Evolutionary conservation across 2,888 invertebrate species (phyloP), one percentile per base, ranked within the genome.

Genomic region (Chrysina gloriosa): DNA sequence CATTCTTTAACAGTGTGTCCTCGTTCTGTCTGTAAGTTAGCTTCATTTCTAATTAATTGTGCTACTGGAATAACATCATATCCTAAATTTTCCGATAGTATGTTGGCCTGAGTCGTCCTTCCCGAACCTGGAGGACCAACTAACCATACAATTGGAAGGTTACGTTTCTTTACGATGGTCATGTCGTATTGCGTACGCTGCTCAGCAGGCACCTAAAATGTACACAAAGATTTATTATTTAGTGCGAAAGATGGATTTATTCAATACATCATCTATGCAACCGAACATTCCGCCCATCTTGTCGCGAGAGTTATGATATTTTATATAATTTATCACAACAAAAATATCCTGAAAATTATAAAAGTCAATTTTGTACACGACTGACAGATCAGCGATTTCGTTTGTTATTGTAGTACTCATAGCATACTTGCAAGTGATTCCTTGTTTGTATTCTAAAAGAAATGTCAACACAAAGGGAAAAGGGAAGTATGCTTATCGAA

Each of bases 91-190:
- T 77, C 74, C 5, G 71, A 67, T 4, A 79, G 67, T 5, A 76
- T 70, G 19, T 73, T 66, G 3, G 76, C 77, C 58, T 79, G 78
- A 2, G 76, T 75, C 52, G 73, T 73, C 19, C 78, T 74, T 5
- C 80, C 80, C 4, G 77, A 74, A 54, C 80, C 80, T 47, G 77
- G 76, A 23, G 78, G 77, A 6, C 86, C 86, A n/a, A 85, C 75
- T 11, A 86, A 80, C 83, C 86, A 86, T 67, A 88, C 82, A 39
- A 87, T 84, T 0, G 87, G 87, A 39, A 84, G 73, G 19, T 82
- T 82, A 67, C 82, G 78, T 42, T 78, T 77, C 66, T 78, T 79
- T 67, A 85, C 73, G 16, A 80, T 78, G 36, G 82, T 77, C 76
- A 84, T 76, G 71, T 84, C 84, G 69, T 77, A 79, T 45, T 76